Base-by-base conservation (phyloP, 1,140 invertebrate species). In the Grapholita molesta region DNA sequence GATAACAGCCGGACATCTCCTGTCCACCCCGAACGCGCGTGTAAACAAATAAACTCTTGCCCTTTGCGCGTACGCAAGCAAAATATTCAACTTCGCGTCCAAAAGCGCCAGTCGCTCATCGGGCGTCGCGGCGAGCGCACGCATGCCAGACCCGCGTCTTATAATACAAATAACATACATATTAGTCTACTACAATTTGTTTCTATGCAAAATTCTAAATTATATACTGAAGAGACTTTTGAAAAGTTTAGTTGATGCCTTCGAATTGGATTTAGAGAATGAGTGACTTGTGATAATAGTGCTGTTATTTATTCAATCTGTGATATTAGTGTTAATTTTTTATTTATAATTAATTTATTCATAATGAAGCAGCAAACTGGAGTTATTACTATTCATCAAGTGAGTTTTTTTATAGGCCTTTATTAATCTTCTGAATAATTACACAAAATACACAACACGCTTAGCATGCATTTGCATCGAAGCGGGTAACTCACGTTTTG, bases 251-350 rank as follows among this genome's bases (percentile, higher is more conserved):
- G 74, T 78, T 1, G 71, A 70, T 24, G 23, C 83, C 24, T 78
- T 77, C 61, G 76, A 79, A 42, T 72, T 81, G 52, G 86, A 85
- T 0, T n/a, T 72, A 0, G 86, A 86, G 11, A 83, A 86, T 71
- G 78, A 73, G 69, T 73, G 72, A 53, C 66, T 77, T 80, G 74
- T 72, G 72, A 55, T 61, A 67, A n/a, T 70, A 66, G 23, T 70
- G 65, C 68, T 67, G 12, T 38, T 85, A 86, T 84, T 86, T 87
- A 85, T 86, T 84, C 78, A 88, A 86, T 61, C 85, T 88, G 85
- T 88, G 84, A 88, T 88, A 85, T 69, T 80, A 81, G 75, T 79
- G 69, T 35, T 57, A 53, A 11, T 70, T 73, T 70, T 70, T 70
- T 72, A 66, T 57, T 65, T 72, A 71, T 66, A 48, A 55, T 61